These are phyloP conservation scores for Aspidiotus destructor DNA, from an alignment of 2,888 invertebrate species.

Conservation along the genomic window DNA sequence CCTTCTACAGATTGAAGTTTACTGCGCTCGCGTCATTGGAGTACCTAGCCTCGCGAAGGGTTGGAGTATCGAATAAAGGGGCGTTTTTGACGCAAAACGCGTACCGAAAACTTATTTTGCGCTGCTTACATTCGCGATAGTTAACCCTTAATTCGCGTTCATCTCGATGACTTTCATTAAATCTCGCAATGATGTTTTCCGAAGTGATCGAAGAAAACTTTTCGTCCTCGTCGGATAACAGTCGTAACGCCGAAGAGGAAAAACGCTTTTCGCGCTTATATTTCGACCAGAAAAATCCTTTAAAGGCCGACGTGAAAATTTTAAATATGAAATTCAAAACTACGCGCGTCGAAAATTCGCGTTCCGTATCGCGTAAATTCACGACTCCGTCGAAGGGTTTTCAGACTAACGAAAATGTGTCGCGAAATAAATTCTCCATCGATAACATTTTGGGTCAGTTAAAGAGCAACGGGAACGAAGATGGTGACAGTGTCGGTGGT, in stretches of 20 bases:
- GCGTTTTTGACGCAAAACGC: too few species aligned
- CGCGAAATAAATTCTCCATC: constrained; percentile 48
- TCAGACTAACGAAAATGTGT: constrained; percentile 2
- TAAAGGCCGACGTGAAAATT: constrained; percentile 18
- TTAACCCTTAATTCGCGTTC: too few species aligned
- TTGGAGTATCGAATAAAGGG: too few species aligned
- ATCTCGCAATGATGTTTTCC: constrained; percentile 15
- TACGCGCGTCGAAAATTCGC: constrained; percentile 19
- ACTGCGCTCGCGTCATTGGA: too few species aligned
- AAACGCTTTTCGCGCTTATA: constrained; percentile 15
- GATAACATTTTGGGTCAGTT: constrained; percentile 46
- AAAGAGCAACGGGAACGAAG: constrained; percentile 43
- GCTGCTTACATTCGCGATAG: too few species aligned
- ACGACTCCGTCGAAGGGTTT: constrained; percentile 10
- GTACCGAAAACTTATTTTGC: too few species aligned
- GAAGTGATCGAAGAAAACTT: constrained; percentile 15
- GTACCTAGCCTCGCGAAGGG: too few species aligned
- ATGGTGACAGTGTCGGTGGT: constrained; percentile 6
- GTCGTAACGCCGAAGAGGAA: constrained; percentile 9
- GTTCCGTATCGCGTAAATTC: constrained; percentile 3
- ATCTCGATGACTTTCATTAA: background rate
- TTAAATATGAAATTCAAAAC: constrained; percentile 26
- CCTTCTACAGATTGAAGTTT: too few species aligned
- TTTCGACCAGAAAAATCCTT: constrained; percentile 20
- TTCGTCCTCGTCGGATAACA: constrained; percentile 15